A percentile compares a stretch with the other conserved stretches of the same genome.
Evolutionary conservation across 2,888 invertebrate species (phyloP).

Genomic region (Ophion slaviceki): DNA sequence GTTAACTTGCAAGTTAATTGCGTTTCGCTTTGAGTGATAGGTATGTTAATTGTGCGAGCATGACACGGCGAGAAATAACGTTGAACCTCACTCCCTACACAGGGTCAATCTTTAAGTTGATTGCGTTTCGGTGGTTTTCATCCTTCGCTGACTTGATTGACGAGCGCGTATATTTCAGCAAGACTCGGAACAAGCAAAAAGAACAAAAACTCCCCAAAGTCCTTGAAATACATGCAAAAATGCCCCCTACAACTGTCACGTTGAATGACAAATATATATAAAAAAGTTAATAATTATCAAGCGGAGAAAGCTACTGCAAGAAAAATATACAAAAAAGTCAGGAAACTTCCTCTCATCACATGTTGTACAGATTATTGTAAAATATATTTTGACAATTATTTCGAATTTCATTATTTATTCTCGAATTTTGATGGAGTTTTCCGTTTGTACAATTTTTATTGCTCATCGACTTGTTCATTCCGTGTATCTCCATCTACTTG

Average conservation of each 20-base stretch:
- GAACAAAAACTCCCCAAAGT: conserved; percentile 10
- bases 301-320: conserved; percentile 42
- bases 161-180: background rate
- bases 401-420: conserved; percentile 78
- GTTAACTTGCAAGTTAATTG: conserved; percentile 19
- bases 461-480: conserved; percentile 11
- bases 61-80: conserved; percentile 10
- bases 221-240: background rate
- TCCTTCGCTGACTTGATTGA: conserved; percentile 14
- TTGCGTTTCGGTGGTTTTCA: conserved; percentile 28
- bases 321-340: conserved; percentile 27
- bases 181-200: background rate
- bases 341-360: conserved; percentile 52
- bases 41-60: conserved; percentile 8
- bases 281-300: background rate
- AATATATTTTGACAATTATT: conserved; percentile 79
- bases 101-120: conserved; percentile 38
- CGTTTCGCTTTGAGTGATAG: conserved; percentile 31
- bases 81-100: conserved; percentile 41
- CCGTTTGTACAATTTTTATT: conserved; percentile 25
- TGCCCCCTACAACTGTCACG: background rate
- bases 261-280: conserved; percentile 23
- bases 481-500: conserved; percentile 18
- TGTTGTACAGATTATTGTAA: conserved; percentile 81
- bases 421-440: conserved; percentile 67